Evolutionary conservation across 2,797 vertebrate genomes (phyloP).

Genomic region (Mionectes olivaceus): DNA sequence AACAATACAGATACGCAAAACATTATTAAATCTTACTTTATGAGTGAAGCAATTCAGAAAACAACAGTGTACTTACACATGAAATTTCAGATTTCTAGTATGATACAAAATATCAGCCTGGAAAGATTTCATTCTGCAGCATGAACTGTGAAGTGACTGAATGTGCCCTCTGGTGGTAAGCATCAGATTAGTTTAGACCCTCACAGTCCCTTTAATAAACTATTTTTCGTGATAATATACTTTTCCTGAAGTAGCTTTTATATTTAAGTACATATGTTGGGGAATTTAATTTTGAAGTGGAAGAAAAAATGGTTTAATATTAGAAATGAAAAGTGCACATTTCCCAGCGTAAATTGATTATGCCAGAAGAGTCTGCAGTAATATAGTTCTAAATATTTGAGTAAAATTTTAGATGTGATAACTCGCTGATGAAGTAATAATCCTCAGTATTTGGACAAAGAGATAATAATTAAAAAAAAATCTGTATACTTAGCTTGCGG

Average conservation of each 20-base stretch:
- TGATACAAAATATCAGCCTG: slow-evolving; percentile 58
- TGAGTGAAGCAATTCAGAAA: slow-evolving; percentile 55
- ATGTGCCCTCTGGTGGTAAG: slow-evolving; percentile 82
- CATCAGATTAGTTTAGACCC: neutral
- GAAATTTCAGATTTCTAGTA: slow-evolving; percentile 71
- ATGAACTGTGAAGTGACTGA: slow-evolving; percentile 72
- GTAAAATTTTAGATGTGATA: neutral
- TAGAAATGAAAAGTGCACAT: neutral
- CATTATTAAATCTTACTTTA: slow-evolving; percentile 17
- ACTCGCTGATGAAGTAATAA: neutral
- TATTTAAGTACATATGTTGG: neutral
- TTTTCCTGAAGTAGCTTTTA: neutral
- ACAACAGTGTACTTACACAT: slow-evolving; percentile 66
- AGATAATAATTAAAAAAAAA: neutral
- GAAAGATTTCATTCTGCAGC: slow-evolving; percentile 67
- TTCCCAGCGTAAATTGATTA: neutral
- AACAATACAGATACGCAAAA: slow-evolving; percentile 22
- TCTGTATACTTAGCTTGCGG: neutral
- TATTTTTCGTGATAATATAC: neutral
- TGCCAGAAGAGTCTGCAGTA: neutral
- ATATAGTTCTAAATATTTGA: neutral
- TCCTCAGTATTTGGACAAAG: neutral
- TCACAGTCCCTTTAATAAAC: neutral
- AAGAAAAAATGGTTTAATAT: neutral
- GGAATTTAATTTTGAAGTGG: neutral